A percentile compares a stretch with the other conserved stretches of the same genome.
phyloP scores from a whole-genome alignment of 64 coral and sea anemone genomes.

The Stylophora pistillata region DNA sequence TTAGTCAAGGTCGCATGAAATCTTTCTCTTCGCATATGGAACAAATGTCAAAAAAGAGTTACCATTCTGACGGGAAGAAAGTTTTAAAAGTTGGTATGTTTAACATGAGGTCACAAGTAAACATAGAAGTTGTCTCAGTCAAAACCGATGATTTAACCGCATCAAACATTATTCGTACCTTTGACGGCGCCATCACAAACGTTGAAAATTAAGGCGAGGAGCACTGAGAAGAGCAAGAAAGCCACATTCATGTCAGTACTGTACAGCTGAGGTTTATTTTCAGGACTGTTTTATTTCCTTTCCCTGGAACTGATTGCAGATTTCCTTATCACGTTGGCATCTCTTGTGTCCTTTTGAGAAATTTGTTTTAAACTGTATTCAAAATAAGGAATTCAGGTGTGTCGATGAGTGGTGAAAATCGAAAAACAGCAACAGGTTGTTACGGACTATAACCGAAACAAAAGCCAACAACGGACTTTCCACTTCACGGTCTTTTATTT shows the following conservation, averaged over 20 bases:
- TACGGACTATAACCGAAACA: background rate
- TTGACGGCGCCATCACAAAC: background rate
- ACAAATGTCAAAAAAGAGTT: background rate
- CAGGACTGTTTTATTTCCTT: background rate
- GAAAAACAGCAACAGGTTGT: constrained; percentile 17
- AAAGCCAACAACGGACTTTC: background rate
- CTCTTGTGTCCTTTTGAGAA: background rate
- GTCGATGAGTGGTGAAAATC: background rate
- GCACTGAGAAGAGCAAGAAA: background rate
- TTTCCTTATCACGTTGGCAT: constrained; percentile 47
- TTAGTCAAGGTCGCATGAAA: background rate
- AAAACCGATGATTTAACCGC: background rate
- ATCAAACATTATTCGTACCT: constrained; percentile 6
- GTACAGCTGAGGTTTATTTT: background rate
- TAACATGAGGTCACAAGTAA: constrained; percentile 33
- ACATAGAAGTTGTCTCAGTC: background rate
- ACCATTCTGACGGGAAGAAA: too few relatives aligned
- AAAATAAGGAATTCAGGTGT: background rate
- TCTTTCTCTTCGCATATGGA: background rate
- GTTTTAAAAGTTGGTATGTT: background rate
- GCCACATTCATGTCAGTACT: constrained; percentile 7
- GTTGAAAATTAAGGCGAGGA: background rate
- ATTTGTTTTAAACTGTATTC: background rate
- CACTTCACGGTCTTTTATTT: background rate
- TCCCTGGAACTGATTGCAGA: background rate